These are phyloP conservation scores for Drosophila mercatorum DNA, from an alignment of 2,888 invertebrate species.

Conservation along the genomic window DNA sequence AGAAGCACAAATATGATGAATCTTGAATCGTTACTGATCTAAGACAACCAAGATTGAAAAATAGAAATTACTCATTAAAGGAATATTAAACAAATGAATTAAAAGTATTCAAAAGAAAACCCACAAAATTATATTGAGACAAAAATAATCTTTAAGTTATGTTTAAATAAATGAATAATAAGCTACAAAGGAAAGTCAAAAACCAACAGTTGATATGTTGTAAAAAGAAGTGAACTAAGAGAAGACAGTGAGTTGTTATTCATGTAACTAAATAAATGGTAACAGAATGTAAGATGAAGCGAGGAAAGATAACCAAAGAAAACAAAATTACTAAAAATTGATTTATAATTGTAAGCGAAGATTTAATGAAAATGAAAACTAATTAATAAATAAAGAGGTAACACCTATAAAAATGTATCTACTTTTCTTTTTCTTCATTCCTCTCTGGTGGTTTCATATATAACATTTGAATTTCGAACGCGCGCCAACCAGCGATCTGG, in stretches of 20 bases:
- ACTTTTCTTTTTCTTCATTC: slow-evolving; percentile 5
- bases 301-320: slow-evolving; percentile 63
- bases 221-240: slow-evolving; percentile 62
- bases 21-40: slow-evolving; percentile 57
- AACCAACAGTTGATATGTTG: slow-evolving; percentile 80
- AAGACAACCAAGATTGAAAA: slow-evolving; percentile 52
- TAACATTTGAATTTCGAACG: not conserved
- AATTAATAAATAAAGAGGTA: slow-evolving; percentile 77
- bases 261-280: slow-evolving; percentile 56
- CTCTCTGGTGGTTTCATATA: not conserved
- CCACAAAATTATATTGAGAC: slow-evolving; percentile 57
- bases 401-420: slow-evolving; percentile 67
- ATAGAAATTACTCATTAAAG: slow-evolving; percentile 56
- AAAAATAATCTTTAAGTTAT: slow-evolving; percentile 71
- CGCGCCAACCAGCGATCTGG: slow-evolving; percentile 22
- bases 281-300: slow-evolving; percentile 44
- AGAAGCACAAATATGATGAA: slow-evolving; percentile 32
- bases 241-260: slow-evolving; percentile 61
- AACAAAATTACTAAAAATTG: slow-evolving; percentile 64
- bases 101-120: slow-evolving; percentile 56
- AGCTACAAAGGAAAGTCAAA: slow-evolving; percentile 72
- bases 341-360: slow-evolving; percentile 71
- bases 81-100: slow-evolving; percentile 40
- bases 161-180: slow-evolving; percentile 68
- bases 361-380: slow-evolving; percentile 64